phyloP scores from a whole-genome alignment of 2,113 vertebrate genomes.

The Bungarus multicinctus region DNA sequence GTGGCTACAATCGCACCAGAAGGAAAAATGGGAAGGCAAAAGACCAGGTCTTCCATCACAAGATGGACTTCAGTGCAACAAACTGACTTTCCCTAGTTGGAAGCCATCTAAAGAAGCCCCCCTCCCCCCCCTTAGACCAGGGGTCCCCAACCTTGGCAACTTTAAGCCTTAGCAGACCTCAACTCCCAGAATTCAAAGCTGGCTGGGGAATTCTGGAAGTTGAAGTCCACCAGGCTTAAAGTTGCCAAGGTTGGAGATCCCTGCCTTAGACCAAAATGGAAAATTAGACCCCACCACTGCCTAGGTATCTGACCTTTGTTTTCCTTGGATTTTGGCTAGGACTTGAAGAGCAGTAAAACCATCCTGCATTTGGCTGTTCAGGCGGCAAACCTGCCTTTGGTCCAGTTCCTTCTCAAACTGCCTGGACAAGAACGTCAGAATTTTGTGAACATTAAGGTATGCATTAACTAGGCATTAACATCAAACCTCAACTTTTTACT shows the following conservation, averaged over 20 bases:
- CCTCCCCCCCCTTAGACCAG: not conserved
- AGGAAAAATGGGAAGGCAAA: not conserved
- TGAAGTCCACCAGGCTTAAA: too few relatives aligned
- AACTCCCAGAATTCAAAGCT: too few relatives aligned
- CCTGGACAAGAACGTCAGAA: slow-evolving; percentile 70
- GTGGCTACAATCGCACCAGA: not conserved
- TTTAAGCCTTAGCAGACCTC: too few relatives aligned
- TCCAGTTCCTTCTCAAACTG: slow-evolving; percentile 76
- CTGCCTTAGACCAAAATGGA: not conserved
- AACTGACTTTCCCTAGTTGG: not conserved
- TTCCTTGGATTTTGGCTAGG: slow-evolving; percentile 61
- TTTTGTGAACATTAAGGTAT: slow-evolving; percentile 90
- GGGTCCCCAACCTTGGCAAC: too few relatives aligned
- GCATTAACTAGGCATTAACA: not conserved
- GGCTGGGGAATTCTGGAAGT: too few relatives aligned
- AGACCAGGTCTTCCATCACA: not conserved
- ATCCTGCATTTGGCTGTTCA: slow-evolving; percentile 86
- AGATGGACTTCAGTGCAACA: not conserved
- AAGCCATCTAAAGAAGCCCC: not conserved
- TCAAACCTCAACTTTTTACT: too few relatives aligned
- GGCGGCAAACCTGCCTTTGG: slow-evolving; percentile 81
- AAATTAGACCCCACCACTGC: not conserved
- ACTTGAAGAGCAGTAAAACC: slow-evolving; percentile 91
- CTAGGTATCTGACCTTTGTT: not conserved
- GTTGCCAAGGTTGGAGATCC: not conserved